phyloP scores from a whole-genome alignment of 2,888 invertebrate genomes.

The Andrena marginata region DNA sequence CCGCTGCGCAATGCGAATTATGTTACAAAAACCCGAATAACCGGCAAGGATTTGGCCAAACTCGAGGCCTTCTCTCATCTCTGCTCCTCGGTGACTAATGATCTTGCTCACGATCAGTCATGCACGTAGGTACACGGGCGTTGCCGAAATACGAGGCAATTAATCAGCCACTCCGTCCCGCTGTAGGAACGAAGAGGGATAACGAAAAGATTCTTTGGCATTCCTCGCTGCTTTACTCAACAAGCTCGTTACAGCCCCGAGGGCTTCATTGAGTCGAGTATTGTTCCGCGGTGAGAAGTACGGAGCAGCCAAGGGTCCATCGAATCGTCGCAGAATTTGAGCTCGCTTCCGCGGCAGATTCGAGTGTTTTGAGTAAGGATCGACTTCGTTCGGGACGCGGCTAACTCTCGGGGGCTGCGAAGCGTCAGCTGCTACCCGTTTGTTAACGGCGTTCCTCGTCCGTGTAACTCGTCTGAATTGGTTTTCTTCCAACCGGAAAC shows the following conservation, averaged over 20 bases:
- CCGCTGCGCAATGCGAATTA: conserved; percentile 67
- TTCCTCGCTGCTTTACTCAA: neutral
- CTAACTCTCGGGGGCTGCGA: neutral
- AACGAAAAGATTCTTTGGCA: no score
- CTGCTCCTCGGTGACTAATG: conserved; percentile 27
- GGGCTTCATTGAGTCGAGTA: no score
- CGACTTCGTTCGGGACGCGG: neutral
- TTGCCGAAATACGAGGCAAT: conserved; percentile 3
- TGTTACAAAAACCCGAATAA: conserved; percentile 50
- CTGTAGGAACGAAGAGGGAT: no score
- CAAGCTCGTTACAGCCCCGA: neutral
- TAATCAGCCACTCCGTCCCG: no score
- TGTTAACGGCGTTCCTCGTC: conserved; percentile 26
- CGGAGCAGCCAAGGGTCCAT: no score
- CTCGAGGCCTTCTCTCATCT: conserved; percentile 9
- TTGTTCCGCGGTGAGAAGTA: no score
- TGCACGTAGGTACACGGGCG: neutral
- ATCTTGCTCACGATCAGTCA: neutral
- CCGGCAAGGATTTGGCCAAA: conserved; percentile 28
- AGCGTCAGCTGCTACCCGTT: conserved; percentile 35
- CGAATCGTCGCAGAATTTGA: neutral
- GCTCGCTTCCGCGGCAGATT: neutral
- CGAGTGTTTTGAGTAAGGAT: neutral
- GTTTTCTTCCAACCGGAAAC: conserved; percentile 74
- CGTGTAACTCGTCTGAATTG: conserved; percentile 54